Conservation (phyloP, 1,140 invertebrate species). For the silkworm (Bombyx mori) region ASM3026992v2 NC_085120.1:12818001-12818500, state of each 20-base stretch:
- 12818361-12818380: conserved; percentile 99
- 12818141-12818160: too few relatives aligned
- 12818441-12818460: conserved; percentile 99
- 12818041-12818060: conserved; percentile 98
- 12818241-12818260: too few relatives aligned
- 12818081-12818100: neutral
- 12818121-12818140: too few relatives aligned
- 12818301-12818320: too few relatives aligned
- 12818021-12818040: conserved; percentile 98
- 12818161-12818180: too few relatives aligned
- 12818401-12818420: conserved; percentile 97
- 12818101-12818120: neutral
- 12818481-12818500: conserved; percentile 96
- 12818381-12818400: conserved; percentile 97
- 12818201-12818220: too few relatives aligned
- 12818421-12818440: conserved; percentile 98
- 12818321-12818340: too few relatives aligned
- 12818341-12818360: conserved; percentile 82
- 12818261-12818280: too few relatives aligned
- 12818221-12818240: too few relatives aligned
- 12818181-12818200: too few relatives aligned
- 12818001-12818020: conserved; percentile 99
- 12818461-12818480: conserved; percentile 94
- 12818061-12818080: conserved; percentile 6
- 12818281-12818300: too few relatives aligned